Evolutionary conservation across 2,113 vertebrate genomes (phyloP).

Genomic region (Odocoileus hemionus): DNA sequence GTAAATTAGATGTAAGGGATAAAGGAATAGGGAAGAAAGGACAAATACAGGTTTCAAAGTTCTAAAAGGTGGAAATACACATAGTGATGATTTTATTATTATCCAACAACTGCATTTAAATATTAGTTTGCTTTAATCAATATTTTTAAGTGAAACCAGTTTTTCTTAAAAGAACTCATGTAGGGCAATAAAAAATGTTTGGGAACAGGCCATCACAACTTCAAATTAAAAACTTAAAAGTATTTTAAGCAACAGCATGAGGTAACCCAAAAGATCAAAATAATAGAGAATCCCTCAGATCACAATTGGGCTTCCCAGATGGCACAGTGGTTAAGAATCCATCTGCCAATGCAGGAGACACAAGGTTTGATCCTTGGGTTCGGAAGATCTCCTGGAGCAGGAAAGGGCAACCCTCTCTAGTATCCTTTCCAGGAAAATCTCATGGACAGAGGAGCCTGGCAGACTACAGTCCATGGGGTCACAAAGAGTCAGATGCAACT

Average conservation of each 20-base stretch:
- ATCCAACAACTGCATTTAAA: not conserved
- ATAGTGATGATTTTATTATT: not conserved
- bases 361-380: not conserved
- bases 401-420: not conserved
- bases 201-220: not conserved
- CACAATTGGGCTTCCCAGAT: not conserved
- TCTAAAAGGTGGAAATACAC: not conserved
- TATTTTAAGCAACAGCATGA: not conserved
- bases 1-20: not conserved
- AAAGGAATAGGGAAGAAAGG: not conserved
- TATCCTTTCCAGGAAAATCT: not conserved
- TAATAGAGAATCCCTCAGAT: not conserved
- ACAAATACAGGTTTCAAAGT: not conserved
- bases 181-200: not conserved
- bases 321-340: not conserved
- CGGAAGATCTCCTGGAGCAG: not conserved
- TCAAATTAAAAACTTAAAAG: not conserved
- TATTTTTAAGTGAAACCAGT: not conserved
- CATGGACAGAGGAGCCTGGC: not conserved
- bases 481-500: not conserved
- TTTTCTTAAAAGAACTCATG: not conserved
- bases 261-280: not conserved
- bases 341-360: not conserved
- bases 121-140: not conserved
- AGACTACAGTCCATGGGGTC: not conserved